Conservation (phyloP, 2,888 invertebrate species). For the Osmoderma eremita region DNA sequence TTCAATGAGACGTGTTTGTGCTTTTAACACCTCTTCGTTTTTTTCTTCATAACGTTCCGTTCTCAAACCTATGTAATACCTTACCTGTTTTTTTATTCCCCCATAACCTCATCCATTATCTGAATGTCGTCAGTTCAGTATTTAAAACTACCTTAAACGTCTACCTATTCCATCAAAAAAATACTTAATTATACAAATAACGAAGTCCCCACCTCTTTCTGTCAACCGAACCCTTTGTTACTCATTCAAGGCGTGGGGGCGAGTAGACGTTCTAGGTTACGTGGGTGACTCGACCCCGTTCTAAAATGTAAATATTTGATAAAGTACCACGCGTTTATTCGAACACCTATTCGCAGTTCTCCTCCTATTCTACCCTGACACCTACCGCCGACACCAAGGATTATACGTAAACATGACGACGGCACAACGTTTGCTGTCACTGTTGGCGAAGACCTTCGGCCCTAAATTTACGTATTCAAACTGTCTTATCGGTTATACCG, state of each 20-base stretch:
- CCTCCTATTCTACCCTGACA: background rate
- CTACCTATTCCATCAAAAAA: background rate
- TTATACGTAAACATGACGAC: no score
- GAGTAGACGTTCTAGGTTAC: no score
- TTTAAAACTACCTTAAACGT: no score
- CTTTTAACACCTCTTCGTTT: no score
- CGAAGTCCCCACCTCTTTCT: background rate
- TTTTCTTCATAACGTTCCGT: no score
- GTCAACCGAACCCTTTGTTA: no score
- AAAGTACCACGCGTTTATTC: background rate
- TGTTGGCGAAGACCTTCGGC: background rate
- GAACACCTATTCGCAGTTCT: no score
- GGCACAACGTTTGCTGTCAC: background rate
- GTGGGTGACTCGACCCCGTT: background rate
- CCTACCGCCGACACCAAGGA: background rate
- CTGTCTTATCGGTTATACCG: background rate
- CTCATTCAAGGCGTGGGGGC: background rate
- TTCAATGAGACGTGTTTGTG: no score
- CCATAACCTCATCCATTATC: no score
- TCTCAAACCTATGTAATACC: no score
- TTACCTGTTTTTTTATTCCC: no score
- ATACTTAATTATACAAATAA: conserved; percentile 6
- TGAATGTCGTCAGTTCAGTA: no score
- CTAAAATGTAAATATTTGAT: conserved; percentile 5
- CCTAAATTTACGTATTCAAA: background rate